Conservation (phyloP, 1,140 invertebrate genomes). For the Penaeus indicus region DNA sequence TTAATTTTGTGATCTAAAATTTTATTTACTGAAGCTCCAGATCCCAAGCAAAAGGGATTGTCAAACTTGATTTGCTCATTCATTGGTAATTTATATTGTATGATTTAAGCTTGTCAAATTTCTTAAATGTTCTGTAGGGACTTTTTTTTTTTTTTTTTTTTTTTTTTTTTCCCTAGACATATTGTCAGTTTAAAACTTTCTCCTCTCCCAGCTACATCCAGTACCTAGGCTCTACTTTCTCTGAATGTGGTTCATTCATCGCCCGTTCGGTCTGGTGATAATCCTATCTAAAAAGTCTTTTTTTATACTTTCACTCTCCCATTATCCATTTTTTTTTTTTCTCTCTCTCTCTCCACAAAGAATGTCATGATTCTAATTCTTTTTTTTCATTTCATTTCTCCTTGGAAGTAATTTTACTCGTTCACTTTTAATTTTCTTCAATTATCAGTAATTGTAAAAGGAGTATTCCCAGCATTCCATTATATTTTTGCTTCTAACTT, state of each 20-base stretch:
- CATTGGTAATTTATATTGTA: neutral
- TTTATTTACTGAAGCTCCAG: neutral
- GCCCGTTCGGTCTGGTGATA: too few species aligned
- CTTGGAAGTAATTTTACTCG: neutral
- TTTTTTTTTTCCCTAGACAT: neutral
- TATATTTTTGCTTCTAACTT: conserved; percentile 55
- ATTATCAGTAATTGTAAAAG: conserved; percentile 12
- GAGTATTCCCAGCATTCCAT: conserved; percentile 46
- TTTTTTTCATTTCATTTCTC: neutral
- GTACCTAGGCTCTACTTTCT: too few species aligned
- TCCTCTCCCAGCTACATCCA: too few species aligned
- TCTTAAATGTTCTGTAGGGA: too few species aligned
- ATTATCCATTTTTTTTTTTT: neutral
- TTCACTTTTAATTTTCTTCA: conserved; percentile 1
- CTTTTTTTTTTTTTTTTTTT: neutral
- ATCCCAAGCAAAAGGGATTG: neutral
- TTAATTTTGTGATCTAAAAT: too few species aligned
- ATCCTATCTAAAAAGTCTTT: too few species aligned
- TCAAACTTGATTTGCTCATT: conserved; percentile 24
- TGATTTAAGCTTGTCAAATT: too few species aligned
- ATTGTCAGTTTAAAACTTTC: too few species aligned
- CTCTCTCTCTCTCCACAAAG: neutral
- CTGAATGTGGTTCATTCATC: too few species aligned
- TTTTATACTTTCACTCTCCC: neutral
- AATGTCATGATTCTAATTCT: neutral